phyloP scores from a whole-genome alignment of 2,113 vertebrate species.

The Rhea americana region DNA sequence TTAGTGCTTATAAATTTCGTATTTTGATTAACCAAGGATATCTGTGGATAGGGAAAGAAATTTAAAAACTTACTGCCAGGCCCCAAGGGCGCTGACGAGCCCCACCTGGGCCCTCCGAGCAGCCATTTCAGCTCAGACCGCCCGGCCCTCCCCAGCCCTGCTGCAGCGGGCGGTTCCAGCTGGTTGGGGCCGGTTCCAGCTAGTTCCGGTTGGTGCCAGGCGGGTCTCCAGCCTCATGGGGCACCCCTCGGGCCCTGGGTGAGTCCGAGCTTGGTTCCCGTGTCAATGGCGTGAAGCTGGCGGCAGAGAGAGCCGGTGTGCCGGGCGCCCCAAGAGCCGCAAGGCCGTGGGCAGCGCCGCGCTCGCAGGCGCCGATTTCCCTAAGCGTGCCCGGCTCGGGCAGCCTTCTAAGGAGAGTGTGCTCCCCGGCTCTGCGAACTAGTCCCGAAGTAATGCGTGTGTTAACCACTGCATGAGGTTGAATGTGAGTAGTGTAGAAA shows the following conservation, averaged over 20 bases:
- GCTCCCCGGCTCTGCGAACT: not conserved
- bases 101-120: not conserved
- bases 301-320: not conserved
- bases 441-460: not conserved
- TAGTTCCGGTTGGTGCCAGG: not conserved
- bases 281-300: not conserved
- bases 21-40: not conserved
- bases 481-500: not conserved
- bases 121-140: not conserved
- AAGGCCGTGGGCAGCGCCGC: accelerated
- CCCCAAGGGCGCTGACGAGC: no score
- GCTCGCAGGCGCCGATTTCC: not conserved
- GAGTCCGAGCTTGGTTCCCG: not conserved
- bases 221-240: not conserved
- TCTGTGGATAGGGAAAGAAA: not conserved
- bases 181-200: not conserved
- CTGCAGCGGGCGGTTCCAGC: not conserved
- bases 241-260: not conserved
- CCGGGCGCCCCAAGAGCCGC: not conserved
- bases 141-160: no score
- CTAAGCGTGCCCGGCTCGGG: not conserved
- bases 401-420: not conserved
- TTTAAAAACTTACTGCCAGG: not conserved
- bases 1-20: not conserved
- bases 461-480: accelerated